Percentiles rank a stretch among this genome's conserved stretches.
Evolutionary conservation across 2,888 invertebrate species (phyloP).

Genomic region (Ichneumoninae sp.): DNA sequence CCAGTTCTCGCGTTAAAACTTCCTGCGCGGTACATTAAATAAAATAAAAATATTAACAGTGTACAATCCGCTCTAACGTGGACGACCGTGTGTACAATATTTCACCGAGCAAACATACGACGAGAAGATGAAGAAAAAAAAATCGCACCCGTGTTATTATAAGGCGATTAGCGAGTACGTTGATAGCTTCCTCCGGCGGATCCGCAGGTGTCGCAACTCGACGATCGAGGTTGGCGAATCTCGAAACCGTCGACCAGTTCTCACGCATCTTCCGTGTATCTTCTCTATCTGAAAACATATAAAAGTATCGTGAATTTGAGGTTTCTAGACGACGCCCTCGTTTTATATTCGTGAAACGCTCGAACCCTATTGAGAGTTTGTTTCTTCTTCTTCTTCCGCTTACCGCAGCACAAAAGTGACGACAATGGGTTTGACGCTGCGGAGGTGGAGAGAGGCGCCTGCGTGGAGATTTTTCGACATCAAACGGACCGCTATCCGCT

Average conservation of each 20-base stretch:
- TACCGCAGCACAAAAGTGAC: background rate
- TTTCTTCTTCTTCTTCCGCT: slow-evolving; percentile 4
- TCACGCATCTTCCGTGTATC: slow-evolving; percentile 6
- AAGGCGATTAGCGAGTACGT: slow-evolving; percentile 24
- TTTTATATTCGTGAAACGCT: background rate
- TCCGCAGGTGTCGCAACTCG: slow-evolving; percentile 2
- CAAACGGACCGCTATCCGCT: slow-evolving; percentile 77
- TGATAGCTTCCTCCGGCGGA: slow-evolving; percentile 3
- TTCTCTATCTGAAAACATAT: background rate
- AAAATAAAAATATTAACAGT: background rate
- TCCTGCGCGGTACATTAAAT: too few relatives aligned
- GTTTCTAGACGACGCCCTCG: background rate
- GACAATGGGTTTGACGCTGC: slow-evolving; percentile 44
- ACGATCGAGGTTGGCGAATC: background rate
- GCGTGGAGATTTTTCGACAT: slow-evolving; percentile 66
- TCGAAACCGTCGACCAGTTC: background rate
- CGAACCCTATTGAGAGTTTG: background rate
- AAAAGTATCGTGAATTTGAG: background rate
- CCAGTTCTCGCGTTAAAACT: too few relatives aligned
- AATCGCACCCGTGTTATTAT: slow-evolving; percentile 27
- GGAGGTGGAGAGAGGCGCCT: slow-evolving; percentile 42
- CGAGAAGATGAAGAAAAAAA: background rate
- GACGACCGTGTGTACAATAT: slow-evolving; percentile 10
- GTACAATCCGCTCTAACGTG: background rate
- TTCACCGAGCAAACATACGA: slow-evolving; percentile 20